phyloP scores from a whole-genome alignment of 2,113 vertebrate species.

The Dissostichus mawsoni region DNA sequence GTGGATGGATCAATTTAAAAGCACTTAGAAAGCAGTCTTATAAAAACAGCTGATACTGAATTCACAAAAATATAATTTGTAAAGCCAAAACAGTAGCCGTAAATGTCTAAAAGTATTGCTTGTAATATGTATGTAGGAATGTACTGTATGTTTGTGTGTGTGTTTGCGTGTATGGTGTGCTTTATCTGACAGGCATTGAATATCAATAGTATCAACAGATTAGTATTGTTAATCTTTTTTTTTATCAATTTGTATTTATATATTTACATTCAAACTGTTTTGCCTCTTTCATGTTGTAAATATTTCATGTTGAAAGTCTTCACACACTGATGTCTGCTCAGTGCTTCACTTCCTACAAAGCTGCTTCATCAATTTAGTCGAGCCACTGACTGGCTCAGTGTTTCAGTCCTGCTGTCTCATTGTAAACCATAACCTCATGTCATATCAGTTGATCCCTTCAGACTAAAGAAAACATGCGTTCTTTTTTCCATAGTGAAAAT shows the following conservation, averaged over 20 bases:
- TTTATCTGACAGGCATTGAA: no score
- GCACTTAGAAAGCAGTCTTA: slow-evolving; percentile 72
- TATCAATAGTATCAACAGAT: no score
- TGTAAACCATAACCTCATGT: slow-evolving; percentile 43
- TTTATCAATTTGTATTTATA: slow-evolving; percentile 75
- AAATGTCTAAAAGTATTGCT: slow-evolving; percentile 46
- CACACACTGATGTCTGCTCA: slow-evolving; percentile 59
- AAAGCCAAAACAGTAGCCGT: slow-evolving; percentile 57
- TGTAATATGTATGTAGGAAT: slow-evolving; percentile 36
- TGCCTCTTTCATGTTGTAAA: slow-evolving; percentile 35
- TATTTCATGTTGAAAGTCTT: slow-evolving; percentile 30
- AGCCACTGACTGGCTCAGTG: slow-evolving; percentile 51
- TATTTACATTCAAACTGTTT: slow-evolving; percentile 50
- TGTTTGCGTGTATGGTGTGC: slow-evolving; percentile 13
- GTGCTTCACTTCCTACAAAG: slow-evolving; percentile 45
- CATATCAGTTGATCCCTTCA: slow-evolving; percentile 41
- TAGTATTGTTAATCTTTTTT: slow-evolving; percentile 53
- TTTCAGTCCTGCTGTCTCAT: slow-evolving; percentile 69
- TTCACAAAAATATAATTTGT: slow-evolving; percentile 44
- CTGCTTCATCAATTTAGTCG: slow-evolving; percentile 62
- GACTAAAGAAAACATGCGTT: background rate
- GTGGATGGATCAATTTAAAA: slow-evolving; percentile 58
- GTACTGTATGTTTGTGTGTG: slow-evolving; percentile 25
- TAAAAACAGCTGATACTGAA: slow-evolving; percentile 42
- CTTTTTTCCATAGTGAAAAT: background rate